These are phyloP conservation scores for Desmodus rotundus DNA, from an alignment of 2,113 vertebrate species.

Conservation along the genomic window DNA sequence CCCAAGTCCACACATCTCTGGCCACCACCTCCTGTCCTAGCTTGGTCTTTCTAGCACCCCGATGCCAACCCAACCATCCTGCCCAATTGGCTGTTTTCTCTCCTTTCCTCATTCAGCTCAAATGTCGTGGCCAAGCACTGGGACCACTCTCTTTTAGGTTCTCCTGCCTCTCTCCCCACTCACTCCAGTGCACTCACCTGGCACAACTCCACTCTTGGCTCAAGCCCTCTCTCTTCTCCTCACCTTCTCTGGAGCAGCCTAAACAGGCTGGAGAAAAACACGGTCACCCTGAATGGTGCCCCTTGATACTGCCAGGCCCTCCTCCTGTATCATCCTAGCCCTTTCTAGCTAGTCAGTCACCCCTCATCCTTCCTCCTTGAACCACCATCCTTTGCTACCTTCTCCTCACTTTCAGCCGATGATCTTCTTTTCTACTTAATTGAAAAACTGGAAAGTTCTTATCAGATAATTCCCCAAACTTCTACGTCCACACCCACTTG, in stretches of 20 bases:
- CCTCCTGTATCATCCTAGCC: neutral
- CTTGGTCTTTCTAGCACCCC: neutral
- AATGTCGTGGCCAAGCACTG: neutral
- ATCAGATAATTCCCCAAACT: neutral
- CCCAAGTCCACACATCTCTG: too few relatives aligned
- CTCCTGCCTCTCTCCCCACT: too few relatives aligned
- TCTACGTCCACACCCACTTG: neutral
- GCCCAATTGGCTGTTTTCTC: neutral
- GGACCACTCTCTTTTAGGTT: neutral
- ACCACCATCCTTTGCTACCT: neutral
- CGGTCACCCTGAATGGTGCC: fast-evolving
- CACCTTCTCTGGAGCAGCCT: neutral
- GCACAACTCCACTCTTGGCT: neutral
- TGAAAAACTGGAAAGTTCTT: neutral
- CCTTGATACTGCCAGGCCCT: fast-evolving
- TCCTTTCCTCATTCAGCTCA: neutral
- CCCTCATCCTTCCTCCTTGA: neutral
- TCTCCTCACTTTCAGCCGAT: neutral
- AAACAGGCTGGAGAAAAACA: neutral
- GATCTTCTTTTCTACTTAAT: too few relatives aligned
- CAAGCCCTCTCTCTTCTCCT: fast-evolving
- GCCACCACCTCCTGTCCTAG: too few relatives aligned
- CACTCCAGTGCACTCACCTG: fast-evolving
- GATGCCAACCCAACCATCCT: neutral
- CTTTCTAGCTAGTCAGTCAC: neutral